A percentile compares a stretch with the other conserved stretches of the same genome.
Conservation (phyloP, 2,113 vertebrate genomes). For the Macquaria ambigua region DNA sequence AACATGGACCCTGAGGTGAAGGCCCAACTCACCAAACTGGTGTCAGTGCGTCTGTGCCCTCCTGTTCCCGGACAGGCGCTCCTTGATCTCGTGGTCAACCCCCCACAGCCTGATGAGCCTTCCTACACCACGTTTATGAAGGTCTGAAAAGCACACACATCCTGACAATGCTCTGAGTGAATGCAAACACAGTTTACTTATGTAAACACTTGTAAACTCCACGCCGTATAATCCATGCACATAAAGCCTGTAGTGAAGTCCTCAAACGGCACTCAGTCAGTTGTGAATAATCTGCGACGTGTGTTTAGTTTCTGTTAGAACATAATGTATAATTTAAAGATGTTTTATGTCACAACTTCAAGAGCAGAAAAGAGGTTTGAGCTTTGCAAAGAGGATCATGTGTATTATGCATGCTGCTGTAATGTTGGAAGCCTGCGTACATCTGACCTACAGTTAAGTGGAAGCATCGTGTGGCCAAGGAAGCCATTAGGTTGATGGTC, state of each 20-base stretch:
- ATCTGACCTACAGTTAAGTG: background rate
- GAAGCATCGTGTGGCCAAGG: background rate
- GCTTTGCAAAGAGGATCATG: background rate
- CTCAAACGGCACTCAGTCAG: background rate
- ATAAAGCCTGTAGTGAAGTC: background rate
- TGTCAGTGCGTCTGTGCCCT: conserved; percentile 90
- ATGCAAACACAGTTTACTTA: conserved; percentile 35
- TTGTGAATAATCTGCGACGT: conserved; percentile 4
- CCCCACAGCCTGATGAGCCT: conserved; percentile 87
- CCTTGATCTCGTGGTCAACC: conserved; percentile 86
- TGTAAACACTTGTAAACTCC: conserved; percentile 6
- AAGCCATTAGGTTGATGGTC: conserved; percentile 17
- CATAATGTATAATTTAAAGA: background rate
- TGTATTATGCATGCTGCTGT: background rate
- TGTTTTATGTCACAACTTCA: background rate
- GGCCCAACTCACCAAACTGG: conserved; percentile 88
- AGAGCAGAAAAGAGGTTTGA: background rate
- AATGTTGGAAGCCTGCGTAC: background rate
- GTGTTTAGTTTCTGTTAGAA: background rate
- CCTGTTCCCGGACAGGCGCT: conserved; percentile 89
- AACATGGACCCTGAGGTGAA: conserved; percentile 90
- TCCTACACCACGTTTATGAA: conserved; percentile 86
- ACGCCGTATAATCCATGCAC: background rate
- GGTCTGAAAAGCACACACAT: conserved; percentile 70
- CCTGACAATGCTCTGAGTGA: background rate